Evolutionary conservation across 2,113 vertebrate species (phyloP).

Genomic region (Engraulis encrasicolus): DNA sequence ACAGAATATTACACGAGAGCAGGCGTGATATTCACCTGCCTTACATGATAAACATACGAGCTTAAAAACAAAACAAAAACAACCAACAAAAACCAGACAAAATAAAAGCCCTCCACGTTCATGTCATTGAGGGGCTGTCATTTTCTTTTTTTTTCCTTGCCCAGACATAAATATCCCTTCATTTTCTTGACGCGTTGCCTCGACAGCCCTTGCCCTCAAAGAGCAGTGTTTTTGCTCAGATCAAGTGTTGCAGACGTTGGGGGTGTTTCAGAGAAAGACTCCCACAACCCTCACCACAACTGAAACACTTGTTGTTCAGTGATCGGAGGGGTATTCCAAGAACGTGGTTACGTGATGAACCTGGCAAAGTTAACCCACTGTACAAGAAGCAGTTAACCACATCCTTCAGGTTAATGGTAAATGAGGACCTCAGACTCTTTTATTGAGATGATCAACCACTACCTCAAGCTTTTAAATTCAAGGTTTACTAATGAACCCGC

Average conservation of each 20-base stretch:
- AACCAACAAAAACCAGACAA: not conserved
- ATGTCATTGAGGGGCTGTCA: not conserved
- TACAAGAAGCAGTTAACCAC: too few relatives aligned
- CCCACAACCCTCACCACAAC: not conserved
- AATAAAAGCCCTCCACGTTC: constrained; percentile 35
- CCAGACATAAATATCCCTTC: constrained; percentile 15
- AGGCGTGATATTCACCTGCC: constrained; percentile 23
- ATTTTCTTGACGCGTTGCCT: not conserved
- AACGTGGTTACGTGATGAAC: too few relatives aligned
- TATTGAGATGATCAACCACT: too few relatives aligned
- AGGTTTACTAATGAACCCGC: too few relatives aligned
- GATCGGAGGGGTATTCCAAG: too few relatives aligned
- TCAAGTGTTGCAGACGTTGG: not conserved
- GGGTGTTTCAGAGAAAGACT: not conserved
- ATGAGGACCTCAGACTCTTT: too few relatives aligned
- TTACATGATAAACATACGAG: constrained; percentile 20
- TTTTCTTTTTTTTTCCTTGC: constrained; percentile 22
- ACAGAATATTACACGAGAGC: constrained; percentile 48
- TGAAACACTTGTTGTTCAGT: constrained; percentile 10
- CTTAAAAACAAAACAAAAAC: not conserved
- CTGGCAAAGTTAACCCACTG: too few relatives aligned
- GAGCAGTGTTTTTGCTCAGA: not conserved
- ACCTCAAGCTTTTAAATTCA: too few relatives aligned
- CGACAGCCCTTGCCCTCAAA: not conserved
- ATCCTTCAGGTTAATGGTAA: too few relatives aligned